Evolutionary conservation across 2,888 invertebrate genomes (phyloP), one percentile per base, ranked within the genome.

Genomic region (Neuroscelio doddi): DNA sequence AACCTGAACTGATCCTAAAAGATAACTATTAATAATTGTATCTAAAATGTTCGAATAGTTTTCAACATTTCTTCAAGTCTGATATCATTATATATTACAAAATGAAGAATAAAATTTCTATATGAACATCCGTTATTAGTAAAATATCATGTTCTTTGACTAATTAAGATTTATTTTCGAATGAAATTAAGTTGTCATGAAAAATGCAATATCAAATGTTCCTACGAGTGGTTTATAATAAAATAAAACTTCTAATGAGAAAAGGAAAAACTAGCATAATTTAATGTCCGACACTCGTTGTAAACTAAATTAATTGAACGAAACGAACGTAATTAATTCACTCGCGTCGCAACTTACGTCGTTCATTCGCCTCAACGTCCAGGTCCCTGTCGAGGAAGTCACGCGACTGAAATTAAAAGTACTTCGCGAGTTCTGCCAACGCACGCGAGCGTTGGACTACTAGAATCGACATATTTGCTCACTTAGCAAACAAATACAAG

Each of bases 321-420:
- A 45, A 62, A 65, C 61, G 52, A 57, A 41, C 12, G 50, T 49
- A 66, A 66, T 66, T 66, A 66, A 66, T 66, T 65, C 64, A 14
- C 36, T 47, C 10, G 42, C 52, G 52, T 47, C 51, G 63, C 32
- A 7, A 32, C 32, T 32, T 7, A 1, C 12, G 1, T 32, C 32
- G 17, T 41, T 58, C 50, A 29, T 56, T 63, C 49, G 39, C 38
- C 47, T 36, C 52, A 47, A 50, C 49, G 50, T 64, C 17, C 41
- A 14, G 53, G 49, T 64, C 56, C 32, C 58, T 41, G 62, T 62
- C 42, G 49, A 57, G 61, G 62, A 66, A 66, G 66, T 66, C 66
- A 67, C 66, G 66, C 62, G 57, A 67, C 52, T 58, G 58, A 66
- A 66, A 66, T 62, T 57, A 66, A 66, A 66, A 66, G 62, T 58